Base-by-base conservation (phyloP, 2,113 vertebrate species). In the Pimephales promelas region DNA sequence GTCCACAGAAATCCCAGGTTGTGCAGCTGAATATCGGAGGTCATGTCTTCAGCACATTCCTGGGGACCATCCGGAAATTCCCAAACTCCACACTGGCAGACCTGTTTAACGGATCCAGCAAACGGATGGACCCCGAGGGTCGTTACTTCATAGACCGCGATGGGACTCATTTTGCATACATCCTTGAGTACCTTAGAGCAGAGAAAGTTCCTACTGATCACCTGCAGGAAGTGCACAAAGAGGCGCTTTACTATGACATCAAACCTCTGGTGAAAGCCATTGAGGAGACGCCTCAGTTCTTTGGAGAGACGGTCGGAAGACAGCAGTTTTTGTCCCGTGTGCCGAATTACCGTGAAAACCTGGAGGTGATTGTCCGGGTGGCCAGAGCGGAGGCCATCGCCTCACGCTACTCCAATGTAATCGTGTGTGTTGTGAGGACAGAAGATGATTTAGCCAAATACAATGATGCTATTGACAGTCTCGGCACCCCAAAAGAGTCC, bases 321-420 rank as follows among this genome's bases (percentile, higher is more conserved):
- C 96, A 95, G 91, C 97, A 97, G 90, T 98, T 99, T 28, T 87
- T 97, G 75, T 92, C 96, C 61, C 92, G 93, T 0, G 96, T 99
- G 43, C 97, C 95, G 0, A 94, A 91, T 89, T 99, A 99, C 92
- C 91, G 87, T 0, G 98, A 99, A 90, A 98, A 96, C 90, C 95
- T 99, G 0, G 96, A 98, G 92, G 95, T 98, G 76, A 94, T 98
- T 92, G 94, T 98, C 62, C 95, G 93, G 56, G 95, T 98, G 0
- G 97, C 96, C 0, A 87, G 96, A 57, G 97, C 97, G 0, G 97
- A 99, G 79, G 97, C 97, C 0, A 90, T 99, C 0, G 96, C 96
- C 0, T 89, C 93, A 0, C 96, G 97, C 0, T 26, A 31, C 3
- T 97, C 97, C 40, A 66, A 86, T 0, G 93, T 98, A 89, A 88